Percentiles rank a stretch among this genome's conserved stretches.
Conservation (phyloP, 2,113 vertebrate genomes). For the Accipiter cooperii region DNA sequence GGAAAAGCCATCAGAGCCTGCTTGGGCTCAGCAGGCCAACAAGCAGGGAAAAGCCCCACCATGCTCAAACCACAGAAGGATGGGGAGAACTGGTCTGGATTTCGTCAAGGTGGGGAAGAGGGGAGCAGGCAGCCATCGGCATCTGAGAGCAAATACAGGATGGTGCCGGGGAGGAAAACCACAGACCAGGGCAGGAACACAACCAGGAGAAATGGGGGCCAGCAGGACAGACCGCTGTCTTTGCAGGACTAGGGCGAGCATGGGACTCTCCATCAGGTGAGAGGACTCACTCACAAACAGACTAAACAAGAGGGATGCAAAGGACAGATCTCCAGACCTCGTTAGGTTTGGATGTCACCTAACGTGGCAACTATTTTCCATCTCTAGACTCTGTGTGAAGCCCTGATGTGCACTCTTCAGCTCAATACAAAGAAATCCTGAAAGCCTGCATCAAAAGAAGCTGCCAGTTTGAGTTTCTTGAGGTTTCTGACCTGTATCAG, state of each 20-base stretch:
- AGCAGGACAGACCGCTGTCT: not conserved
- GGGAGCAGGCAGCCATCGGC: not conserved
- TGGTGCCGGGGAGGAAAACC: accelerated
- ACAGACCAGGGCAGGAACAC: too few relatives aligned
- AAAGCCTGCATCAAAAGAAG: not conserved
- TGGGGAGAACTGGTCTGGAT: not conserved
- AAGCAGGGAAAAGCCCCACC: not conserved
- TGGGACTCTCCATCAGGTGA: not conserved
- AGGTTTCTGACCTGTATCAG: not conserved
- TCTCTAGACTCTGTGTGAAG: not conserved
- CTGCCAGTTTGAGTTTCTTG: not conserved
- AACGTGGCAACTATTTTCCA: not conserved
- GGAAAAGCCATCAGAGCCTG: not conserved
- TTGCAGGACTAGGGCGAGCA: not conserved
- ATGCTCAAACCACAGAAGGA: too few relatives aligned
- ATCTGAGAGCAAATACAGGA: not conserved
- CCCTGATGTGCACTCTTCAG: not conserved
- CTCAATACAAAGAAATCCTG: not conserved
- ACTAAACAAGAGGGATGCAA: not conserved
- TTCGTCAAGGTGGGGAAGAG: not conserved
- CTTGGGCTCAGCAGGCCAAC: not conserved
- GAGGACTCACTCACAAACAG: not conserved
- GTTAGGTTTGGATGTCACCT: not conserved
- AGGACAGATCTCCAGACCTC: not conserved
- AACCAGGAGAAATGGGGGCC: not conserved